Base-by-base conservation (phyloP, 35 echinoderm and acorn worm species). In the Ophioderma brevispina region DNA sequence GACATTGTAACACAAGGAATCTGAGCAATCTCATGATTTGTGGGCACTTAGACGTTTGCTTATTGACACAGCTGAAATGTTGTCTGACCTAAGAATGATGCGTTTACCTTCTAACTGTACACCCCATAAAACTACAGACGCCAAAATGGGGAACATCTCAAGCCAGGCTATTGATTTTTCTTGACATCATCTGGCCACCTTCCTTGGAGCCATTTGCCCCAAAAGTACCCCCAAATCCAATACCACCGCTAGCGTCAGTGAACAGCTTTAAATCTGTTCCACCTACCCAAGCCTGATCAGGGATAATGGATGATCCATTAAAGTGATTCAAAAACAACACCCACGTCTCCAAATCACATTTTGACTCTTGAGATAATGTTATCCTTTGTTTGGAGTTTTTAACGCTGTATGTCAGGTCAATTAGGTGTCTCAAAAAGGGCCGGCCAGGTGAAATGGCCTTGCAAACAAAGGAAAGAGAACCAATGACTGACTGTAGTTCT, bases 381-480 rank as follows among this genome's bases (percentile, higher is more conserved):
- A 87, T 87, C 31, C 25, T 37, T 32, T 36, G 37, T 6, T 36
- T 35, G 1, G 85, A 33, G 17, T 38, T 28, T 31, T 63, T 87
- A 0, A 39, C 59, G 35, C 85, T 63, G 13, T 35, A 38, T 38
- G 85, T 87, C 13, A 87, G 13, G 36, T 87, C 85, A 18, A 87
- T 87, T 19, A 87, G 85, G 32, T 63, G 32, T 23, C 85, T 33
- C 19, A n/a, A 63, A 77, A 87, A 87, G 4, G 85, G 56, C 25
- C 55, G 23, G 25, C 85, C 85, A 21, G 85, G 85, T 14, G 46
- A 40, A 4, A 80, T 33, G n/a, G 78, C 78, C 18, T 40, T 36
- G 78, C 78, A 80, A 1, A 80, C 34, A 80, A 80, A 80, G 13
- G 49, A 35, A 19, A 87, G 85, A 28, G 56, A 76, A 2, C 85